A percentile compares a stretch with the other conserved stretches of the same genome.
phyloP scores from a whole-genome alignment of 2,113 vertebrate genomes.

The Mormyrus iriodes region DNA sequence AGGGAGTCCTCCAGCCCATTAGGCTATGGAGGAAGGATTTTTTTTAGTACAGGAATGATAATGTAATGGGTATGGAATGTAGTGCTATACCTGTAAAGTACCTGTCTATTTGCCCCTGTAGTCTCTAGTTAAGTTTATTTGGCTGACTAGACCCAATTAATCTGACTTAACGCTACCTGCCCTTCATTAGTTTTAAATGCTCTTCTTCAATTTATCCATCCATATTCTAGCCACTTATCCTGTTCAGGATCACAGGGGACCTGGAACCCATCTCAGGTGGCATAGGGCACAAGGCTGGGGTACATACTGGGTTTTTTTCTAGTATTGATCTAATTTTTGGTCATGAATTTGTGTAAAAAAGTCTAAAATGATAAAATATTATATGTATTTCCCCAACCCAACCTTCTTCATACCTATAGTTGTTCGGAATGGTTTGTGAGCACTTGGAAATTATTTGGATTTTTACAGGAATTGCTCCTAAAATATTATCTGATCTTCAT shows the following conservation, averaged over 20 bases:
- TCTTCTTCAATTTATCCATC: background rate
- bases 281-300: background rate
- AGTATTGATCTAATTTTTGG: background rate
- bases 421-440: background rate
- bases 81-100: background rate
- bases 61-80: background rate
- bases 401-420: background rate
- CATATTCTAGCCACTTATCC: background rate
- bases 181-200: background rate
- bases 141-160: background rate
- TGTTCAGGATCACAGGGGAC: background rate
- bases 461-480: background rate
- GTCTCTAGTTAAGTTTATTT: background rate
- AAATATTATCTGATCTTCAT: background rate
- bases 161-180: background rate
- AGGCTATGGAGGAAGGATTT: background rate
- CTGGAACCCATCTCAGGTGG: background rate
- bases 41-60: background rate
- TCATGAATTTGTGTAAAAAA: background rate
- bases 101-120: background rate
- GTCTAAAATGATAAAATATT: background rate
- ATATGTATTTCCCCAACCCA: background rate
- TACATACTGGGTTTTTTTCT: background rate
- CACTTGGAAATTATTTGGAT: background rate
- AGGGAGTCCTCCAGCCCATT: background rate